A percentile compares a stretch with the other conserved stretches of the same genome.
phyloP scores from a whole-genome alignment of 2,113 vertebrate species.

The Illadopsis cleaveri region DNA sequence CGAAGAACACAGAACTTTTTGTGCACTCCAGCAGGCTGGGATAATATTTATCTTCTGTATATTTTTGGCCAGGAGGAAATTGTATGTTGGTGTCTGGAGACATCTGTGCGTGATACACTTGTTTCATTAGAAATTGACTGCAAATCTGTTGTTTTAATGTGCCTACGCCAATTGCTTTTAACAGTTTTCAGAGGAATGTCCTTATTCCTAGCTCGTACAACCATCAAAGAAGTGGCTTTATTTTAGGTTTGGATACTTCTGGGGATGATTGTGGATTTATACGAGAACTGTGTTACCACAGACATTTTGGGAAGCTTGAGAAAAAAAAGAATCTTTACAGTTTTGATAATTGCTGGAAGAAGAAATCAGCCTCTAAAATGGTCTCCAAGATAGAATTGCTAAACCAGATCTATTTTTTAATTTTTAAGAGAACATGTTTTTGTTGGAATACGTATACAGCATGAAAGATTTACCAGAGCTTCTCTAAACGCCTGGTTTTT shows the following conservation, averaged over 20 bases:
- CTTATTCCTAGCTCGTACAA: background rate
- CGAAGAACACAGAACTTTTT: conserved; percentile 1
- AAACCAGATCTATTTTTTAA: background rate
- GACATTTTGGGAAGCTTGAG: background rate
- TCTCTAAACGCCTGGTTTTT: background rate
- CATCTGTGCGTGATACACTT: conserved; percentile 47
- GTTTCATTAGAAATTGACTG: background rate
- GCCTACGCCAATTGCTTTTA: conserved; percentile 7
- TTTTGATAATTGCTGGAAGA: conserved; percentile 30
- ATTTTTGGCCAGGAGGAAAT: conserved; percentile 35
- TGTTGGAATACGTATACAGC: background rate
- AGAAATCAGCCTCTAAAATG: background rate
- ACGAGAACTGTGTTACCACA: background rate
- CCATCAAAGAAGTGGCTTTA: background rate
- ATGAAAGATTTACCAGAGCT: conserved; percentile 3
- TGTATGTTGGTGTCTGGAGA: conserved; percentile 18
- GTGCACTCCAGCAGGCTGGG: background rate
- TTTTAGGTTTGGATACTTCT: conserved; percentile 23
- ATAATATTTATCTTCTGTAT: conserved; percentile 52
- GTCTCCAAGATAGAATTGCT: background rate
- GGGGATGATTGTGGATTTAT: background rate
- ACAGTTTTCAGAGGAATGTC: background rate
- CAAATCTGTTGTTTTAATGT: conserved; percentile 15
- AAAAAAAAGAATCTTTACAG: background rate
- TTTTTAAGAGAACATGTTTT: conserved; percentile 28